These are phyloP conservation scores for Epinotia nisella DNA, from an alignment of 2,888 invertebrate genomes.

Conservation along the genomic window DNA sequence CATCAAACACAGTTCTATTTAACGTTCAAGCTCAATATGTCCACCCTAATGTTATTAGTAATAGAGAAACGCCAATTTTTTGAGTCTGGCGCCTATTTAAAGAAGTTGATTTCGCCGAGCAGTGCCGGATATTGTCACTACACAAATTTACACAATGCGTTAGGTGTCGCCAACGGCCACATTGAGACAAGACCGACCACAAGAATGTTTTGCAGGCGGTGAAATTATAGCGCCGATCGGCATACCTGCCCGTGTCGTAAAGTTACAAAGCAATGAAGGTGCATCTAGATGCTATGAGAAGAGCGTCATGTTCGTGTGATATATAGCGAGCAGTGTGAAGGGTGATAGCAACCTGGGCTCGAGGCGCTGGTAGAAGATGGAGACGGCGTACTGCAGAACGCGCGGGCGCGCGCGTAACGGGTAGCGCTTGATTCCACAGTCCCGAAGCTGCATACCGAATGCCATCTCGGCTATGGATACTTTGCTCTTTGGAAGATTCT, in stretches of 20 bases:
- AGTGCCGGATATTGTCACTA: neutral
- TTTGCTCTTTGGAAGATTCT: slow-evolving; percentile 93
- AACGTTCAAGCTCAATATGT: neutral
- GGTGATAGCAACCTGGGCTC: slow-evolving; percentile 86
- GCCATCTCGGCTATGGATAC: slow-evolving; percentile 94
- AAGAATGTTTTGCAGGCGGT: neutral
- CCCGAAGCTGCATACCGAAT: slow-evolving; percentile 95
- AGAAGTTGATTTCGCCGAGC: neutral
- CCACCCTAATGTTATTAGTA: neutral
- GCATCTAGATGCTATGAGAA: neutral
- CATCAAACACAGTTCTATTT: neutral
- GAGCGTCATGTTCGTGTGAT: neutral
- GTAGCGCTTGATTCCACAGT: slow-evolving; percentile 95
- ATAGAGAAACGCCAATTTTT: neutral
- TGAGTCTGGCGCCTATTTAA: neutral
- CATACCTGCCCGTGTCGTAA: neutral
- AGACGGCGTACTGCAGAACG: slow-evolving; percentile 95
- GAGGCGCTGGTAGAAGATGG: slow-evolving; percentile 92
- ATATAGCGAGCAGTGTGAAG: neutral
- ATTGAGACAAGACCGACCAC: neutral
- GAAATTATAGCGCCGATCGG: neutral
- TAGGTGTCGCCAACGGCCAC: neutral
- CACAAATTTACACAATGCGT: neutral
- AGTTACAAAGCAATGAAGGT: neutral
- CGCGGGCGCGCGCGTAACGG: slow-evolving; percentile 93